Evolutionary conservation across 2,797 vertebrate species (phyloP), one percentile per base, ranked within the genome.

Genomic region (Acipenser oxyrinchus): DNA sequence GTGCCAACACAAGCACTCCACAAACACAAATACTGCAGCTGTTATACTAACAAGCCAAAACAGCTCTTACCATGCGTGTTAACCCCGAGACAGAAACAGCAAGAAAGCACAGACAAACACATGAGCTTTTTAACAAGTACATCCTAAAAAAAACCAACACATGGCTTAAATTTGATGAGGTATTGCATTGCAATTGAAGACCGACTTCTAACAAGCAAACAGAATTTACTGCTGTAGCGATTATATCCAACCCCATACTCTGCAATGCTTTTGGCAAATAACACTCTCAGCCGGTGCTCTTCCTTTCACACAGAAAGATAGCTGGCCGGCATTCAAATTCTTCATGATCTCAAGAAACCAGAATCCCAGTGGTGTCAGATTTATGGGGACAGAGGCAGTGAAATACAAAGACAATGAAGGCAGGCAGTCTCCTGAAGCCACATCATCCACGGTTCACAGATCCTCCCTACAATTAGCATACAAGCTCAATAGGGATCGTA

Each of bases 291-390:
- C 10, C 55, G 7, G 12, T 11, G 15, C 15, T 58, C 15, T 58
- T 11, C 10, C 55, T 58, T 58, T 58, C 12, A 58, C 55, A 58
- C n/a, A 58, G 11, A 58, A 58, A 11, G 55, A 3, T 9, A 58
- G 7, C 12, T 58, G 55, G 55, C 55, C 7, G 3, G 12, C 12
- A 7, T 7, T 58, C 55, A 58, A 58, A 58, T 58, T 58, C 12
- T 58, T 58, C 12, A 58, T 58, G 55, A 58, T 58, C 55, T 58
- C 55, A 58, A 58, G 55, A 58, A 58, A n/a, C 55, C 15, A n/a
- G 12, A 58, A 58, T 58, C 55, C 55, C 55, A 58, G 10, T 58
- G 55, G 55, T 58, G 55, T 58, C 55, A 58, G 55, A n/a, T 11
- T 58, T 58, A 58, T 58, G 55, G 7, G 55, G 15, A 58, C 11